These are phyloP conservation scores for Uropsilus gracilis DNA, from an alignment of 2,113 vertebrate species.

Conservation along the genomic window DNA sequence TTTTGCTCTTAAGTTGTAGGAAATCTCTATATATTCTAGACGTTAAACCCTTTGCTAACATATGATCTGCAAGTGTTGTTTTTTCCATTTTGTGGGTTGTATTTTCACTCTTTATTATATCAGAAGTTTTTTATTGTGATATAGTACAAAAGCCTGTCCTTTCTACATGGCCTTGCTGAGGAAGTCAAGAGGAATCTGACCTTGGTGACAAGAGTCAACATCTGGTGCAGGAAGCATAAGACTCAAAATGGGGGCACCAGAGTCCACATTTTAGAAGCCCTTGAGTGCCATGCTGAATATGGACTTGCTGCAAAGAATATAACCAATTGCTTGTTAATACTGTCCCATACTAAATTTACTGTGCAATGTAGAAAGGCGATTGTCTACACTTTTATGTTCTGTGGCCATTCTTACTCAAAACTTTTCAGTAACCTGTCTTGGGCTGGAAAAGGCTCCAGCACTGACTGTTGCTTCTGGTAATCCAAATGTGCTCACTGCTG, in stretches of 20 bases:
- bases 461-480: neutral
- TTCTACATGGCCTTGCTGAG: neutral
- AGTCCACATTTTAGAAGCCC: neutral
- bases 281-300: neutral
- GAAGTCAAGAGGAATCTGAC: too few species aligned
- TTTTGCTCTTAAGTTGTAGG: neutral
- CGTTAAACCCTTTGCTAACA: neutral
- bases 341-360: neutral
- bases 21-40: neutral
- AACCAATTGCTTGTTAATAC: neutral
- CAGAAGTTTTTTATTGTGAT: neutral
- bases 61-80: neutral
- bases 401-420: neutral
- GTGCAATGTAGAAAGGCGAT: neutral
- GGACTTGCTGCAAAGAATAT: neutral
- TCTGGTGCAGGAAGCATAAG: neutral
- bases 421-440: neutral
- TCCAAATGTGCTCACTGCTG: conserved; percentile 58
- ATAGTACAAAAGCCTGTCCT: neutral
- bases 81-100: neutral
- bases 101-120: neutral
- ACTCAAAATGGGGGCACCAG: neutral
- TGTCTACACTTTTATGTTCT: neutral
- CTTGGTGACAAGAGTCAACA: neutral
- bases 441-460: conserved; percentile 35